phyloP scores from a whole-genome alignment of 2,888 invertebrate genomes.

The Sussaba pulchella region DNA sequence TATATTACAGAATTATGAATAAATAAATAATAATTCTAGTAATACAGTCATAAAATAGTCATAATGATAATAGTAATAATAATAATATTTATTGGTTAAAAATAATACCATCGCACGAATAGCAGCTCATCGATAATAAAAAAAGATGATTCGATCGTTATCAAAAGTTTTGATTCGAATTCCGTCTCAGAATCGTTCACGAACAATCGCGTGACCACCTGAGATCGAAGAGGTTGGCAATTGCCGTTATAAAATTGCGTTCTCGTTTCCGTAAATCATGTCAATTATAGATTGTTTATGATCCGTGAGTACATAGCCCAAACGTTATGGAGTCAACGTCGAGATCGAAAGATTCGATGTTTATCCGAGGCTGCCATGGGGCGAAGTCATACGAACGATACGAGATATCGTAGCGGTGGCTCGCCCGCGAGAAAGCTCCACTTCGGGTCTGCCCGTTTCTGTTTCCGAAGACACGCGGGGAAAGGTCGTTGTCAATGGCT shows the following conservation, averaged over 20 bases:
- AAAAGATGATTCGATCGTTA: constrained; percentile 46
- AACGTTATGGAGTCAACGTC: not conserved
- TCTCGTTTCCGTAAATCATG: constrained; percentile 77
- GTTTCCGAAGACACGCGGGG: constrained; percentile 62
- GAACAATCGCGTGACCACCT: constrained; percentile 52
- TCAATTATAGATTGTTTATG: constrained; percentile 83
- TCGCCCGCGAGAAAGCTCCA: constrained; percentile 17
- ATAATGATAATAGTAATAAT: too few relatives aligned
- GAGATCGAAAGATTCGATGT: constrained; percentile 57
- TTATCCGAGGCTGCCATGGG: constrained; percentile 43
- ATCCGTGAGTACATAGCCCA: constrained; percentile 64
- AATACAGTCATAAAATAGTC: too few relatives aligned
- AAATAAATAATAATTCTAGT: too few relatives aligned
- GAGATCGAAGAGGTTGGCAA: constrained; percentile 30
- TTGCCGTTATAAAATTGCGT: constrained; percentile 15
- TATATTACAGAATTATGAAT: too few relatives aligned
- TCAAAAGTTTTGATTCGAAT: constrained; percentile 29
- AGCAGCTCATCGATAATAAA: not conserved
- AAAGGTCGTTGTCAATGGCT: constrained; percentile 77
- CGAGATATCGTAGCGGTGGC: constrained; percentile 36
- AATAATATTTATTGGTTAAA: too few relatives aligned
- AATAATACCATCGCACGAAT: too few relatives aligned
- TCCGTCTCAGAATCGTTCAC: not conserved
- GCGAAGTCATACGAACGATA: constrained; percentile 59
- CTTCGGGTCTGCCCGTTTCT: constrained; percentile 30